Evolutionary conservation across 2,113 vertebrate genomes (phyloP).

Genomic region (Solea senegalensis): DNA sequence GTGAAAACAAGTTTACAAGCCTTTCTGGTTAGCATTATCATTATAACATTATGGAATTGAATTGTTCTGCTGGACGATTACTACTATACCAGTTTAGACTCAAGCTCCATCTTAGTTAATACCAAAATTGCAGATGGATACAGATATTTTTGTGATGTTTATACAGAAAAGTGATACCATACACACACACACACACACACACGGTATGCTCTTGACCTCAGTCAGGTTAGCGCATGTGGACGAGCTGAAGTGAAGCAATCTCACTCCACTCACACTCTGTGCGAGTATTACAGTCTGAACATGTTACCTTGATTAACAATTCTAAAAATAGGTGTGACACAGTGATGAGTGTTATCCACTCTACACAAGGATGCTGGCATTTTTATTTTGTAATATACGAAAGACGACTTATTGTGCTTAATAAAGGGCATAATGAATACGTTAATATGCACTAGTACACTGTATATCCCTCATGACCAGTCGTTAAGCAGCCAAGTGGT

Average conservation of each 20-base stretch:
- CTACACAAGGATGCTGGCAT: slow-evolving; percentile 15
- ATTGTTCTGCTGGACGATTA: no score
- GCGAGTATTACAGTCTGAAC: slow-evolving; percentile 61
- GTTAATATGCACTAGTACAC: no score
- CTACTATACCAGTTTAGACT: no score
- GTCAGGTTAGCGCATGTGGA: slow-evolving; percentile 25
- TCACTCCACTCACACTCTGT: slow-evolving; percentile 53
- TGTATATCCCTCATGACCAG: neutral
- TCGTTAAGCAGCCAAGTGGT: slow-evolving; percentile 1
- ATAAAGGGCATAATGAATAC: neutral
- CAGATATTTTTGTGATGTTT: no score
- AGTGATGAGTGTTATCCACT: slow-evolving; percentile 46
- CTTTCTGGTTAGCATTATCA: no score
- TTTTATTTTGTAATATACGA: neutral
- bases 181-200: neutral
- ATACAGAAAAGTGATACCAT: neutral
- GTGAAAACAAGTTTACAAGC: no score
- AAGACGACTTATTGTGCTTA: neutral
- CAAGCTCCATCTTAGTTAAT: no score
- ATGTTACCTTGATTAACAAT: slow-evolving; percentile 74
- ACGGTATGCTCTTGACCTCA: slow-evolving; percentile 29
- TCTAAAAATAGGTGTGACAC: slow-evolving; percentile 65
- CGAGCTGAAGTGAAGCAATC: slow-evolving; percentile 62
- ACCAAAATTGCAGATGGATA: no score
- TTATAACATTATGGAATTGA: no score